phyloP scores from a whole-genome alignment of 1,140 invertebrate genomes.

The Gonatopus flavifemur region DNA sequence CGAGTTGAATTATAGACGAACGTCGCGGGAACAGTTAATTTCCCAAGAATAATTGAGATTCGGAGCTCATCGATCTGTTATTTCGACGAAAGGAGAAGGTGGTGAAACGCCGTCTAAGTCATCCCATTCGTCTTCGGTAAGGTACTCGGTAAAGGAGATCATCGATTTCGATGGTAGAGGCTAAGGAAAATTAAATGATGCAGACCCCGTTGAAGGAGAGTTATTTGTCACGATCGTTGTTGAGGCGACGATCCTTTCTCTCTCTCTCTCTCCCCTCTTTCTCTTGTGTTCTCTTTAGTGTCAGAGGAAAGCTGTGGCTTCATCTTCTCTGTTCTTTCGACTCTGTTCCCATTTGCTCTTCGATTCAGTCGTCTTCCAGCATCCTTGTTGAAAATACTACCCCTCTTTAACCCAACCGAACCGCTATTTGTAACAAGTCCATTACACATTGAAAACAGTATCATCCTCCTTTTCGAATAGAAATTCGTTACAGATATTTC shows the following conservation, averaged over 20 bases:
- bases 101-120: conserved; percentile 53
- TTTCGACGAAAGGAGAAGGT: conserved; percentile 30
- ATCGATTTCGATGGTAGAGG: conserved; percentile 51
- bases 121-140: conserved; percentile 56
- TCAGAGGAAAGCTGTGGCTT: not conserved
- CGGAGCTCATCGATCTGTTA: conserved; percentile 47
- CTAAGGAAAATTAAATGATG: conserved; percentile 60
- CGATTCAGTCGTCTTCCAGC: conserved; percentile 1
- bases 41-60: conserved; percentile 53
- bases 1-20: too few species aligned
- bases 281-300: too few species aligned
- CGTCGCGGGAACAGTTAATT: conserved; percentile 46
- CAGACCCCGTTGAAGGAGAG: conserved; percentile 52
- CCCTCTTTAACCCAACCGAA: conserved; percentile 35
- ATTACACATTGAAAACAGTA: conserved; percentile 36
- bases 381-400: conserved; percentile 20
- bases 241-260: conserved; percentile 22
- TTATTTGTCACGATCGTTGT: conserved; percentile 56
- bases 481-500: conserved; percentile 20
- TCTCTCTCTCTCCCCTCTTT: conserved; percentile 7
- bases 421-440: conserved; percentile 42
- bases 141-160: conserved; percentile 53
- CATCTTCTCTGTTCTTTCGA: conserved; percentile 11
- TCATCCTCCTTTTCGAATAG: conserved; percentile 21
- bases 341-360: conserved; percentile 10